A percentile compares a stretch with the other conserved stretches of the same genome.
phyloP scores from a whole-genome alignment of 53 echinoderm and acorn worm genomes.

The Apostichopus leukothele region DNA sequence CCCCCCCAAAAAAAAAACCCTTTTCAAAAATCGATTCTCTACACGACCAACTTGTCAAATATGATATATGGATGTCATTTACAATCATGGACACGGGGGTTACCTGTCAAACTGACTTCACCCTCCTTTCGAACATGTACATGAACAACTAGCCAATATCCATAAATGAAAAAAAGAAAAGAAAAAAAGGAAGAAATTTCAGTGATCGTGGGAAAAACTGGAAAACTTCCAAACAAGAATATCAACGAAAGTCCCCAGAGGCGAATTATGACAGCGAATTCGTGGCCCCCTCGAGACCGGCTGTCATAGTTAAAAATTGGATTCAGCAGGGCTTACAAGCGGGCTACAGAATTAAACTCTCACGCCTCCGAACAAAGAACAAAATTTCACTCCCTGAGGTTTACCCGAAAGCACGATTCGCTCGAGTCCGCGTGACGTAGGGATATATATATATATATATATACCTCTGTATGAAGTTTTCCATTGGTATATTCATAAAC shows the following conservation, averaged over 20 bases:
- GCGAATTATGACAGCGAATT: slow-evolving; percentile 26
- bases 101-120: too few relatives aligned
- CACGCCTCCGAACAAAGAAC: slow-evolving; percentile 9
- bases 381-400: background rate
- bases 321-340: background rate
- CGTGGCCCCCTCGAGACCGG: slow-evolving; percentile 4
- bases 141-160: too few relatives aligned
- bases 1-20: too few relatives aligned
- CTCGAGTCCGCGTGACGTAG: too few relatives aligned
- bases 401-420: background rate
- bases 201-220: slow-evolving; percentile 32
- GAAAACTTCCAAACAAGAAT: slow-evolving; percentile 5
- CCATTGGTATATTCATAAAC: too few relatives aligned
- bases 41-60: background rate
- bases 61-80: background rate
- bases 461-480: too few relatives aligned
- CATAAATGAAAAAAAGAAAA: too few relatives aligned
- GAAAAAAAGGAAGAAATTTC: background rate
- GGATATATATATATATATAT: too few relatives aligned
- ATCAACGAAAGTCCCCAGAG: slow-evolving; percentile 29
- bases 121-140: too few relatives aligned
- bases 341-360: background rate
- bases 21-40: too few relatives aligned
- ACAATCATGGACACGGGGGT: background rate
- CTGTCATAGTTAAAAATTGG: slow-evolving; percentile 31